Base-by-base conservation (phyloP, 2,888 invertebrate species). In the Dryocosmus kuriphilus region DNA sequence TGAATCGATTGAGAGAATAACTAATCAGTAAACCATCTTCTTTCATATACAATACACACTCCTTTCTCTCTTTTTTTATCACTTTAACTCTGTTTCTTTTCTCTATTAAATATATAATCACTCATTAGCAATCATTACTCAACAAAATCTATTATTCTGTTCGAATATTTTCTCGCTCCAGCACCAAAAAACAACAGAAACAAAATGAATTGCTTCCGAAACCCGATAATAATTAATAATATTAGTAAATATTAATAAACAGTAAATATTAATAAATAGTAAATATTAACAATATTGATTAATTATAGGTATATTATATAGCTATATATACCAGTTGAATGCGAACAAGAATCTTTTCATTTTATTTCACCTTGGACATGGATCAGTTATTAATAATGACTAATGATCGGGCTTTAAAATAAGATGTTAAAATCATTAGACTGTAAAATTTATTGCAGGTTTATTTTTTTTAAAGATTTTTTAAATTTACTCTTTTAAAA, bases 281-380 rank as follows among this genome's bases (percentile, higher is more conserved):
- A n/a, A n/a, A n/a, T n/a, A n/a, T n/a, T n/a, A n/a, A n/a, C n/a
- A n/a, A n/a, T n/a, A n/a, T n/a, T n/a, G n/a, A n/a, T n/a, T n/a
- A n/a, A n/a, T n/a, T n/a, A n/a, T n/a, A n/a, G n/a, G n/a, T n/a
- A n/a, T n/a, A n/a, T n/a, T n/a, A n/a, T n/a, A n/a, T n/a, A n/a
- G n/a, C n/a, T n/a, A n/a, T n/a, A n/a, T n/a, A n/a, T n/a, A n/a
- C n/a, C n/a, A n/a, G n/a, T 57, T 57, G 24, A 4, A 57, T 24
- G 24, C 24, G 24, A 24, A 51, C 51, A n/a, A n/a, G 8, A n/a
- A 51, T 51, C 51, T 7, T 41, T 41, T 55, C n/a, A 55, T 55
- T 55, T 55, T 55, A 51, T 55, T 55, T 57, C 57, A 51, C 51
- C 51, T 51, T 51, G 51, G n/a, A 51, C 16, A n/a, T n/a, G 35